phyloP scores from a whole-genome alignment of 1,140 invertebrate species.

The Heliconius himera region DNA sequence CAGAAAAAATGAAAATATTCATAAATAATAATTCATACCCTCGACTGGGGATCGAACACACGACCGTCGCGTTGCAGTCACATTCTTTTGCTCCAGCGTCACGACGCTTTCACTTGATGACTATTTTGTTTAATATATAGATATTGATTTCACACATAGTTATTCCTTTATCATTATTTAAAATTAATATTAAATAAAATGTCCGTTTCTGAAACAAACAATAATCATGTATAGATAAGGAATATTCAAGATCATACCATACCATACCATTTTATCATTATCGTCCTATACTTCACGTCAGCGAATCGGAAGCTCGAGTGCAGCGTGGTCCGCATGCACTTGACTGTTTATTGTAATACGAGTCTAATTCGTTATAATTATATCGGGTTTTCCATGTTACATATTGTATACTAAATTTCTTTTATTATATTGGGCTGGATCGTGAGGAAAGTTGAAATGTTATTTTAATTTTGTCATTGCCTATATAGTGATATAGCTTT shows the following conservation, averaged over 20 bases:
- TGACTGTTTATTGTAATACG: constrained; percentile 4
- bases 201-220: not conserved
- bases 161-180: not conserved
- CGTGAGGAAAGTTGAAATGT: not conserved
- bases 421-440: not conserved
- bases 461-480: not conserved
- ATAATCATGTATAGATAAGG: constrained; percentile 38
- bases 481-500: too few relatives aligned
- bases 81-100: too few relatives aligned
- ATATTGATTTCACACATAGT: too few relatives aligned
- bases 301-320: constrained; percentile 28
- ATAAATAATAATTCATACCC: too few relatives aligned
- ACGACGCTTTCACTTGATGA: too few relatives aligned
- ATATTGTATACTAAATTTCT: not conserved
- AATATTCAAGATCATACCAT: constrained; percentile 45
- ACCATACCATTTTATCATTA: constrained; percentile 46
- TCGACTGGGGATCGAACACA: too few relatives aligned
- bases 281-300: constrained; percentile 40
- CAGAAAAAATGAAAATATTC: too few relatives aligned
- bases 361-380: not conserved
- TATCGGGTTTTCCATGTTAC: not conserved
- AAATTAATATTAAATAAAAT: too few relatives aligned
- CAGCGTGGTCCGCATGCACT: not conserved
- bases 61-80: too few relatives aligned
- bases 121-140: too few relatives aligned